Evolutionary conservation across 2,888 invertebrate genomes (phyloP), one percentile per base, ranked within the genome.

Genomic region (Mythimna ferrago): DNA sequence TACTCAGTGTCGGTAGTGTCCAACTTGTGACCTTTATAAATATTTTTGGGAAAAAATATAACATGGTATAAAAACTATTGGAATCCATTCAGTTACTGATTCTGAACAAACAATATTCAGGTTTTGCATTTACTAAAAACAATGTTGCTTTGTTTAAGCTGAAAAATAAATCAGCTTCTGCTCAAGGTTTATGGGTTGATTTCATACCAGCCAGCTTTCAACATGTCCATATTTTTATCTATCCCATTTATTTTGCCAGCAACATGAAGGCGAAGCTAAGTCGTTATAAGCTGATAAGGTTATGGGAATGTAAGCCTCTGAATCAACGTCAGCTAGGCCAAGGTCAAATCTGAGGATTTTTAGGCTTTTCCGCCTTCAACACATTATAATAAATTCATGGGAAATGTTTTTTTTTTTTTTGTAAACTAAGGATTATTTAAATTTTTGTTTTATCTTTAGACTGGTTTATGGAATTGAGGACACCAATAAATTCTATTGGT

Each of bases 391-490:
- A 32, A 53, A 35, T 21, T 60, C 2, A 41, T 53, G 32, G 21
- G 26, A 5, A 7, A 26, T 26, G 26, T 26, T 32, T 19, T 11
- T 14, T 10, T 38, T 5, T 41, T 2, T 2, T 68, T 41, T 6
- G n/a, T n/a, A 54, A 19, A 56, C 32, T 38, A 53, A 14, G 11
- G 51, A 48, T 71, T 26, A 26, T 32, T 16, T n/a, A 53, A 6
- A 53, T 9, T 53, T 38, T 7, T 26, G n/a, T 32, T 73, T 41
- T 6, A 5, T 35, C 11, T 69, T 58, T 81, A 93, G 93, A 91
- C 73, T 92, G 89, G 90, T 87, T 91, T 48, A 74, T 88, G 71
- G 90, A 89, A 74, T 73, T 90, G 48, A 84, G 85, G 16, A 77
- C 87, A 2, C 89, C 90, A 7, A 78, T 81, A 2, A 88, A 88